Base-by-base conservation (phyloP, 2,113 vertebrate genomes). In the Gadus chalcogrammus region DNA sequence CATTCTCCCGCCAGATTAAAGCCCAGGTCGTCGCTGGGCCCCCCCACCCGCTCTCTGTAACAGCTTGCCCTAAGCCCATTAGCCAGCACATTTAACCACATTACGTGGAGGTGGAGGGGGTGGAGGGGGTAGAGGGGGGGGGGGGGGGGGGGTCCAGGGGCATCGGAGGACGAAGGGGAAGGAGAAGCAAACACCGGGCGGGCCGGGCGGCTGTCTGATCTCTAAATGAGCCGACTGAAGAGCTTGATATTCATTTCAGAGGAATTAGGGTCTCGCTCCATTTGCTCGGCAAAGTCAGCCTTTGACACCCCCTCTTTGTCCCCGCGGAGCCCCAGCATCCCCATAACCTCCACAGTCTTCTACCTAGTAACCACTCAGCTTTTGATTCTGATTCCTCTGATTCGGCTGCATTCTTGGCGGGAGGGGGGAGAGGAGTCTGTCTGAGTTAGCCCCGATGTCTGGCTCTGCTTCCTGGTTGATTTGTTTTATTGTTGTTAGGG, bases 11-110 rank as follows among this genome's bases (percentile, higher is more conserved):
- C 75, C 82, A 83, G 88, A 90, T 90, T 84, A 90, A 83, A 81
- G 71, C 68, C 77, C 59, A 28, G 66, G 81, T 16, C 68, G 75
- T 17, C 61, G 79, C 78, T 84, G 79, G 17, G 79, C 82, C 88
- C 85, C 76, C 77, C 85, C 82, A 1, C 24, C 24, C 24, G 78
- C 71, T 65, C 82, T 75, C 85, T 87, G 92, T 81, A 89, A 90
- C 92, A 93, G 92, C 92, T 93, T 91, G 91, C 78, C 0, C 69
- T 93, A 93, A 93, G 87, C 88, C 89, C 89, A 90, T 93, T 92
- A 93, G 88, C 88, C 85, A 85, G 91, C 86, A 90, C 90, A 91
- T 92, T 90, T 89, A 89, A 88, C 79, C 86, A 84, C 89, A 91
- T 92, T 88, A 91, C 87, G 87, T 83, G 86, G 38, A 42, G 38